phyloP scores from a whole-genome alignment of 2,888 invertebrate species.

The Oeneis ivallda region DNA sequence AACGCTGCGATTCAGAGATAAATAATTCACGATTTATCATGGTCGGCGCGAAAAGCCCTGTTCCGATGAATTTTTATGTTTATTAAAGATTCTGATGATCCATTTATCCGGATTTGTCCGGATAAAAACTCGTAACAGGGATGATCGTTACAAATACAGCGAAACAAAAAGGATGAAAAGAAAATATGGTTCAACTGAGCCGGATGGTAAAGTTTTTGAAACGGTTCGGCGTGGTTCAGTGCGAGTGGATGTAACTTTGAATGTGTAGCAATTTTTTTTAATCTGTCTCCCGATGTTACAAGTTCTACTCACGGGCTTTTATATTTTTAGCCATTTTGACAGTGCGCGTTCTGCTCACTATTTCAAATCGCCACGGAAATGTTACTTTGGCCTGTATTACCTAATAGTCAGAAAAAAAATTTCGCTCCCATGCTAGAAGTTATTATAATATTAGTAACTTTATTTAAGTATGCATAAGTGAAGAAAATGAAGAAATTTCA shows the following conservation, averaged over 20 bases:
- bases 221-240: conserved; percentile 12
- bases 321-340: conserved; percentile 1
- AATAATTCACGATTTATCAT: conserved; percentile 33
- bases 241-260: conserved; percentile 28
- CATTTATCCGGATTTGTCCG: conserved; percentile 43
- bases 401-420: too few species aligned
- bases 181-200: conserved; percentile 38
- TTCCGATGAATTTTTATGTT: conserved; percentile 44
- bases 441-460: too few species aligned
- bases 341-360: background rate
- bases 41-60: conserved; percentile 29
- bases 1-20: conserved; percentile 29
- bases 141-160: conserved; percentile 44
- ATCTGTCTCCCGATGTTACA: background rate
- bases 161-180: conserved; percentile 41
- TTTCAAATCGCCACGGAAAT: too few species aligned
- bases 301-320: conserved; percentile 1
- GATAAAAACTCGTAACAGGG: conserved; percentile 43
- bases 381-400: too few species aligned
- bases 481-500: too few species aligned
- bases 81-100: conserved; percentile 44
- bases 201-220: conserved; percentile 35
- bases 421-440: too few species aligned
- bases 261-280: conserved; percentile 19
- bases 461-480: too few species aligned